phyloP scores from a whole-genome alignment of 2,797 vertebrate genomes.

The Pipistrellus nathusii region DNA sequence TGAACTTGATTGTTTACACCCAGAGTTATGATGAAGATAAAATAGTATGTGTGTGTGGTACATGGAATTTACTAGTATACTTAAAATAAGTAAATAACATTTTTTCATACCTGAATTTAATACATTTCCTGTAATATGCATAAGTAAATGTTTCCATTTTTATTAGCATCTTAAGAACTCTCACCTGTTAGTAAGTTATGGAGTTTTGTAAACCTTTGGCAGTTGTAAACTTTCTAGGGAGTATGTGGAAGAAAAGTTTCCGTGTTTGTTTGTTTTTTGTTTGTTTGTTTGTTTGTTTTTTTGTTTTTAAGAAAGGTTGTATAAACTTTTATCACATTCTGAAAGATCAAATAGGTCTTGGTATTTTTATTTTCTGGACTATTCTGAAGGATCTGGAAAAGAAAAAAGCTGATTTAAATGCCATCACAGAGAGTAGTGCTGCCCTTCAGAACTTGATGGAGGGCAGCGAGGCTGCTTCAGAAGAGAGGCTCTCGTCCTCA shows the following conservation, averaged over 20 bases:
- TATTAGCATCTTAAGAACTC: background rate
- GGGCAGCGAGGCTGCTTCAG: conserved; percentile 91
- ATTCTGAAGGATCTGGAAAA: conserved; percentile 95
- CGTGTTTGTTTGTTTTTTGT: background rate
- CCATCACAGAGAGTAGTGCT: conserved; percentile 93
- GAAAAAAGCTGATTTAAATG: conserved; percentile 92
- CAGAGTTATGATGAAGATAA: background rate
- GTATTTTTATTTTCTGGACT: conserved; percentile 88
- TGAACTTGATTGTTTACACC: background rate
- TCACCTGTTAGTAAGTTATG: background rate
- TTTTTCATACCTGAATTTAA: background rate
- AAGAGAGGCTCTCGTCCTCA: conserved; percentile 93
- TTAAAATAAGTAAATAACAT: background rate
- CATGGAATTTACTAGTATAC: background rate
- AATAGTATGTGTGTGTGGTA: background rate
- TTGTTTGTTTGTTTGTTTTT: background rate
- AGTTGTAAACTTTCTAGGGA: background rate
- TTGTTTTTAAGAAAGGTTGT: background rate
- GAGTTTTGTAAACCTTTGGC: background rate
- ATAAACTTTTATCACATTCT: background rate
- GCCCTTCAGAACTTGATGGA: conserved; percentile 94
- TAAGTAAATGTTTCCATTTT: conserved; percentile 26
- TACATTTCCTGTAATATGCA: background rate
- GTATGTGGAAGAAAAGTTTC: background rate
- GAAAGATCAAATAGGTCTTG: conserved; percentile 6